Evolutionary conservation across 35 echinoderm and acorn worm genomes (phyloP), one percentile per base, ranked within the genome.

Genomic region (Apostichopus parvimensis): DNA sequence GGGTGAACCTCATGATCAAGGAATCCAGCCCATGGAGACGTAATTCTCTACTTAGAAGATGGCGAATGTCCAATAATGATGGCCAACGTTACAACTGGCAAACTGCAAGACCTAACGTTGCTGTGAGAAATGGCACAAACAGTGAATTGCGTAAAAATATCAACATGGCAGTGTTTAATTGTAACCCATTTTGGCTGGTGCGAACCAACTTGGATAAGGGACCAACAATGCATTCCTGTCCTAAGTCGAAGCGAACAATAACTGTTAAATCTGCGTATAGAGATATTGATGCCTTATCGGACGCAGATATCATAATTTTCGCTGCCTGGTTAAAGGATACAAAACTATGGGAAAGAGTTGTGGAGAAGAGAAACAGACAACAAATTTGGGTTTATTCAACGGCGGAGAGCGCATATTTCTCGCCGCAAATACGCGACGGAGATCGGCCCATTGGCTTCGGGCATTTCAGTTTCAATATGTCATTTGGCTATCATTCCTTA

Each of bases 361-460:
- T 80, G 5, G 13, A 11, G 22, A 54, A 20, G 78, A 24, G 78
- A n/a, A 80, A 24, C 12, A 24, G 23, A 5, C 78, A 80, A 5
- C 78, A 80, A 54, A 9, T 80, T 11, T 80, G 78, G 78, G 78
- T 80, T 54, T 54, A 80, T 54, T 24, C 23, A 12, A 28, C 78
- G 22, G 22, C 78, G 52, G 78, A 80, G 78, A 80, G 78, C 17
- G 13, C 78, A 11, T 80, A 80, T 54, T 28, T 8, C 12, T 80
- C 78, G 6, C 78, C 78, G 22, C 78, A 80, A 80, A 54, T 80
- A 6, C 12, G 12, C 22, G 78, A 80, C 8, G 78, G 10, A 24
- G 78, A 80, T 54, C 22, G 78, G 22, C 78, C 78, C 23, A 54
- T 80, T 22, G 78, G 78, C 22, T 80, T 80, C 52, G 52, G 78